Base-by-base conservation (phyloP, 2,113 vertebrate genomes). In the Eurystomus gularis region DNA sequence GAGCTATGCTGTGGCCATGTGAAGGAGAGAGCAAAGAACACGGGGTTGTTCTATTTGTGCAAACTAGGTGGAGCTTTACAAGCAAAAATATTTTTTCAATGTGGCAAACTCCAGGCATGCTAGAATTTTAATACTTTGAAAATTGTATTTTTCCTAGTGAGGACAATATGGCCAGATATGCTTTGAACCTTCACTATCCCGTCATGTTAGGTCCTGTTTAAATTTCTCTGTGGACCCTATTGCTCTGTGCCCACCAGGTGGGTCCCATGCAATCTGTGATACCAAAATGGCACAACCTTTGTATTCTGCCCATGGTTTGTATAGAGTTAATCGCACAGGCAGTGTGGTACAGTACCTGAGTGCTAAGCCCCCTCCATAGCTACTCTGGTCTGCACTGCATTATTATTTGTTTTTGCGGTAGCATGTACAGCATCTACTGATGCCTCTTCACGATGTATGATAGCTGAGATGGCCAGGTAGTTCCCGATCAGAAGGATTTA, bases 341-440 rank as follows among this genome's bases (percentile, higher is more conserved):
- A 21, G 65, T 7, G 15, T 68, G 57, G 25, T 39, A 40, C 17
- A 6, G 40, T 58, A 60, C 24, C 42, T 7, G 3, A 17, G 11
- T 16, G 42, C 44, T 54, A 29, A 88, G 77, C 20, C 72, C 23
- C 20, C 11, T 86, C 71, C 13, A 0, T 17, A 39, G 18, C 40
- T 70, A 0, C 75, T 83, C 4, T 3, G 29, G 28, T 51, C 64
- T 69, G 20, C 54, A 37, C 58, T 80, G 54, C 40, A 5, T 39
- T 54, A 6, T 57, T 89, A 7, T 46, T 69, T 84, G n/a, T 18
- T 42, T 19, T 61, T 54, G 20, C 37, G 64, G 75, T 3, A 60
- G 33, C 40, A 20, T 8, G 1, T 25, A 10, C 20, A n/a, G 8
- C 1, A 2, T 58, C 35, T 60, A 0, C 42, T 60, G 69, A 20